phyloP scores from a whole-genome alignment of 2,797 vertebrate genomes.

The Sarcoramphus papa region DNA sequence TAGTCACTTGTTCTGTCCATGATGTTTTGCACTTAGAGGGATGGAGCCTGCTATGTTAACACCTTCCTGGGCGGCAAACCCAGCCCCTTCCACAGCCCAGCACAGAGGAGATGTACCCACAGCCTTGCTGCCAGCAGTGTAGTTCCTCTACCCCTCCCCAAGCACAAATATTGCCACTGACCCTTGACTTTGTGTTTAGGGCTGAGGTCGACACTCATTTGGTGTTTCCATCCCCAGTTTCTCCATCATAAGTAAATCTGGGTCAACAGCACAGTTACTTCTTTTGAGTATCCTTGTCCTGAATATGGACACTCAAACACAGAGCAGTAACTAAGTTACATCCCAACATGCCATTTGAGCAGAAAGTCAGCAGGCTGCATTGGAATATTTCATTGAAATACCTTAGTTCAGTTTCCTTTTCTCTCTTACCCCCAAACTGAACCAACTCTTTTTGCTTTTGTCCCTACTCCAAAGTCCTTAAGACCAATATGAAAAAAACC shows the following conservation, averaged over 20 bases:
- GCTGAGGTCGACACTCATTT: background rate
- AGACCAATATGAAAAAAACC: background rate
- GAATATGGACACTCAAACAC: background rate
- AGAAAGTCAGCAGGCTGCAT: background rate
- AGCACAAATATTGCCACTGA: background rate
- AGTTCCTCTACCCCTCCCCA: background rate
- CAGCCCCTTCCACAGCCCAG: background rate
- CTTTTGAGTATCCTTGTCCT: background rate
- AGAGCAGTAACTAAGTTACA: background rate
- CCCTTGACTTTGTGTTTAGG: background rate
- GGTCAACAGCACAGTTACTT: background rate
- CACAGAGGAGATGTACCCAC: background rate
- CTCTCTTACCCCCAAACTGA: background rate
- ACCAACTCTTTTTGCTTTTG: background rate
- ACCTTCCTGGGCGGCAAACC: background rate
- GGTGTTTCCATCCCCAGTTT: background rate
- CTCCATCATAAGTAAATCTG: background rate
- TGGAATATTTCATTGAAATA: background rate
- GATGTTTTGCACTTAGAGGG: background rate
- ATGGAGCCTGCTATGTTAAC: background rate
- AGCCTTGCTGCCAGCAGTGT: background rate
- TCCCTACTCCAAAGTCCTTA: background rate
- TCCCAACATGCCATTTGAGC: background rate
- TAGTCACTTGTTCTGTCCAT: accelerated
- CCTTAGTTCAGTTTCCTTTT: background rate